Evolutionary conservation across 2,888 invertebrate species (phyloP).

Genomic region (Sepiola atlantica): DNA sequence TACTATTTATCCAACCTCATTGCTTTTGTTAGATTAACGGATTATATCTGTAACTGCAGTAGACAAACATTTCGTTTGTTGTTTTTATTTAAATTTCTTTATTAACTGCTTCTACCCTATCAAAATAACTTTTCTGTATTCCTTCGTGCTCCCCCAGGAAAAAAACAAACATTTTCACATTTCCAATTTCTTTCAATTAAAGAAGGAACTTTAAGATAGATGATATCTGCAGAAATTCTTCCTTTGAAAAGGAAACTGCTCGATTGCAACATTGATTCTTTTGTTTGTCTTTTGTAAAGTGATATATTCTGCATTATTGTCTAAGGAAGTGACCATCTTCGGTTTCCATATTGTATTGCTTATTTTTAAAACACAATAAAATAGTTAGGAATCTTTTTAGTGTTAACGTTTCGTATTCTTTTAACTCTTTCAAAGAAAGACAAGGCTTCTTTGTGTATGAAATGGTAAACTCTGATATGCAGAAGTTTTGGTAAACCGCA

Average conservation of each 20-base stretch:
- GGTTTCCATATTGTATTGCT: not conserved
- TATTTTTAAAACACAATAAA: not conserved
- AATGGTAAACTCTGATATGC: not conserved
- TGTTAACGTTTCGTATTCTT: not conserved
- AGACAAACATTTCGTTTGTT: no score
- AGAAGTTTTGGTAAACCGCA: no score
- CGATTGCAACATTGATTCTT: not conserved
- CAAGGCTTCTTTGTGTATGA: not conserved
- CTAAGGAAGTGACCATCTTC: not conserved
- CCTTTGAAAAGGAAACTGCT: not conserved
- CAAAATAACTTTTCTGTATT: not conserved
- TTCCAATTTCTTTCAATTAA: not conserved
- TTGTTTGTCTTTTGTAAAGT: not conserved
- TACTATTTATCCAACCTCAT: not conserved
- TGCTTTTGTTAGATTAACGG: not conserved
- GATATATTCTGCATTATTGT: not conserved
- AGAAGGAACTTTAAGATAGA: not conserved
- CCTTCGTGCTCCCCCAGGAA: not conserved
- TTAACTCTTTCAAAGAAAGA: not conserved
- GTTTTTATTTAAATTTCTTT: not conserved
- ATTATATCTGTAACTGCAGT: not conserved
- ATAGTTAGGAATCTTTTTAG: not conserved
- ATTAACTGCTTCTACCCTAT: not conserved
- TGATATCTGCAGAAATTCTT: not conserved
- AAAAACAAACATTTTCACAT: not conserved